phyloP scores from a whole-genome alignment of 2,888 invertebrate genomes.

The Nomada ruficornis region DNA sequence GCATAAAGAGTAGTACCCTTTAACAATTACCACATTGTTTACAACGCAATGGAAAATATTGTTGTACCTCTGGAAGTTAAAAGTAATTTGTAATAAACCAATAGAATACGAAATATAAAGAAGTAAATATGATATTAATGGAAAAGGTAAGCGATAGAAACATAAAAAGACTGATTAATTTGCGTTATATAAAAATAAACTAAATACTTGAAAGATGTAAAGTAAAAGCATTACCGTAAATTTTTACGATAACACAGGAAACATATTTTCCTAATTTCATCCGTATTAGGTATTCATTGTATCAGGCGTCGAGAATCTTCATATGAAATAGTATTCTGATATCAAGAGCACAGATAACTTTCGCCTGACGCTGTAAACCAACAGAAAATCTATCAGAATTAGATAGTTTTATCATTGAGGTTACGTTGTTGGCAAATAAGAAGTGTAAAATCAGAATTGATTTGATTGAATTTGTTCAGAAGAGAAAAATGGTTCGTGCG shows the following conservation, averaged over 20 bases:
- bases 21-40: neutral
- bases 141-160: neutral
- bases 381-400: constrained; percentile 2
- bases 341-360: neutral
- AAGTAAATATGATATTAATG: neutral
- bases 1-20: no score
- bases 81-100: neutral
- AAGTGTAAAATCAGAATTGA: constrained; percentile 1
- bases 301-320: neutral
- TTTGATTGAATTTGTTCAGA: neutral
- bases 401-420: constrained; percentile 30
- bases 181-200: neutral
- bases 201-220: neutral
- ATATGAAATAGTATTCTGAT: neutral
- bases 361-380: neutral
- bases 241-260: neutral
- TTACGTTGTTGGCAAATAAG: constrained; percentile 50
- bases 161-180: neutral
- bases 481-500: constrained; percentile 90
- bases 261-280: neutral
- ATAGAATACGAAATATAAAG: neutral
- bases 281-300: neutral
- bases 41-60: neutral
- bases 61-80: constrained; percentile 22
- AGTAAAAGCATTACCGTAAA: constrained; percentile 8